These are phyloP conservation scores for Amiota communis DNA, from an alignment of 2,888 invertebrate species.

Conservation along the genomic window DNA sequence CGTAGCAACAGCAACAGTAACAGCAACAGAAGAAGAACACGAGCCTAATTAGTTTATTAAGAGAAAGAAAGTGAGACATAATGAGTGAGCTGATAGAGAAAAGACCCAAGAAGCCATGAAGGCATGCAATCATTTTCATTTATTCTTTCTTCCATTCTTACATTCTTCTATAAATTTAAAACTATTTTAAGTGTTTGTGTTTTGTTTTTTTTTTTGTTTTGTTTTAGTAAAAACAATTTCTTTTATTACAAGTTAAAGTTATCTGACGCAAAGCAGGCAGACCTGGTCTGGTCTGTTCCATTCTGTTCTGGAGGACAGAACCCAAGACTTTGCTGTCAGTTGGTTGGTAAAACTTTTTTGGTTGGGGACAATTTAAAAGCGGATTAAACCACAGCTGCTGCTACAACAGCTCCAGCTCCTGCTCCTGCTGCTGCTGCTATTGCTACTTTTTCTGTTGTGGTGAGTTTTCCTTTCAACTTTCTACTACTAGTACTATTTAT, in stretches of 20 bases:
- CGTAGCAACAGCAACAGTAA: too few relatives aligned
- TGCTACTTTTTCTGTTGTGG: not conserved
- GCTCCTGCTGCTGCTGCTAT: not conserved
- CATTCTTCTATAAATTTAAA: not conserved
- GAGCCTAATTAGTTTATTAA: not conserved
- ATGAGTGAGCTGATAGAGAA: not conserved
- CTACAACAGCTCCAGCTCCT: not conserved
- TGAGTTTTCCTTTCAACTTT: too few relatives aligned
- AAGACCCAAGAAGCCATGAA: not conserved
- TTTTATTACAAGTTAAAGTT: too few relatives aligned
- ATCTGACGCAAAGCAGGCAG: too few relatives aligned
- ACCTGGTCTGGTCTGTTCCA: slow-evolving; percentile 1
- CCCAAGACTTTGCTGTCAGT: too few relatives aligned
- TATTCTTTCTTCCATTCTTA: not conserved
- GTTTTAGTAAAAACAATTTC: too few relatives aligned
- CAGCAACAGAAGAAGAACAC: not conserved
- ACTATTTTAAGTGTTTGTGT: slow-evolving; percentile 2
- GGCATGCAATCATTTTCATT: slow-evolving; percentile 3
- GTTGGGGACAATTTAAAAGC: slow-evolving; percentile 57
- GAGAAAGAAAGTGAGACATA: not conserved
- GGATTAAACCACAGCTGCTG: slow-evolving; percentile 62
- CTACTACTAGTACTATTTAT: too few relatives aligned
- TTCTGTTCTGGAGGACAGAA: too few relatives aligned
- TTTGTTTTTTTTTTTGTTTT: not conserved
- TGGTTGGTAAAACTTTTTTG: too few relatives aligned